These are phyloP conservation scores for Phytoseiulus persimilis DNA, from an alignment of 2,888 invertebrate species.

Conservation along the genomic window DNA sequence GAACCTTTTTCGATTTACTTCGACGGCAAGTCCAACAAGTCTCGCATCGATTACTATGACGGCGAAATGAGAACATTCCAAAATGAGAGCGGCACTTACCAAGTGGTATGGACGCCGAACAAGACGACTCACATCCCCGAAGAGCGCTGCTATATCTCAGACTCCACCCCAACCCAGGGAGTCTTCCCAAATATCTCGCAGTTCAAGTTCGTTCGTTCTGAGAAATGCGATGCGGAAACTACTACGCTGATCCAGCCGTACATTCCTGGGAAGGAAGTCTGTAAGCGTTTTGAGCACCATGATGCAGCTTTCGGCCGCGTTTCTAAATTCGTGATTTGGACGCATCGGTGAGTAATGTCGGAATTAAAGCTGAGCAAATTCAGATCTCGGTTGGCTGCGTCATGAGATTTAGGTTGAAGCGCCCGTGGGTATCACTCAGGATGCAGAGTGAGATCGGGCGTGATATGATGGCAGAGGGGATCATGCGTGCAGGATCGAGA, in stretches of 20 bases:
- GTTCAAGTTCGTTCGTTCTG: slow-evolving; percentile 49
- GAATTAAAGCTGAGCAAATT: no score
- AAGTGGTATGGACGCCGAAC: slow-evolving; percentile 22
- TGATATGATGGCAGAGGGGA: no score
- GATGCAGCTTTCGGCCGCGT: neutral
- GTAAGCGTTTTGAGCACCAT: neutral
- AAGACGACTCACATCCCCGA: neutral
- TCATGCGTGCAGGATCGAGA: no score
- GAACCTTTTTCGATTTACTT: slow-evolving; percentile 87
- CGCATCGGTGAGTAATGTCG: neutral
- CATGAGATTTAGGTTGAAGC: no score
- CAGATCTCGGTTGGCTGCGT: no score
- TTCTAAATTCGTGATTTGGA: neutral
- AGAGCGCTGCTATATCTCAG: neutral
- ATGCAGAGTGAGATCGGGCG: no score
- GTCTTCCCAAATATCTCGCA: slow-evolving; percentile 45
- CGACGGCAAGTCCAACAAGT: slow-evolving; percentile 64
- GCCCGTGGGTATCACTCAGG: no score
- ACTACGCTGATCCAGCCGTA: neutral
- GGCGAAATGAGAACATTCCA: slow-evolving; percentile 51
- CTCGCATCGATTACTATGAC: slow-evolving; percentile 88
- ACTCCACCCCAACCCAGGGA: neutral
- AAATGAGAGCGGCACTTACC: neutral
- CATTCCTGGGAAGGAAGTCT: neutral
- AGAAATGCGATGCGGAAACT: slow-evolving; percentile 40